Evolutionary conservation across 2,888 invertebrate species (phyloP).

Genomic region (Dolomedes plantarius): DNA sequence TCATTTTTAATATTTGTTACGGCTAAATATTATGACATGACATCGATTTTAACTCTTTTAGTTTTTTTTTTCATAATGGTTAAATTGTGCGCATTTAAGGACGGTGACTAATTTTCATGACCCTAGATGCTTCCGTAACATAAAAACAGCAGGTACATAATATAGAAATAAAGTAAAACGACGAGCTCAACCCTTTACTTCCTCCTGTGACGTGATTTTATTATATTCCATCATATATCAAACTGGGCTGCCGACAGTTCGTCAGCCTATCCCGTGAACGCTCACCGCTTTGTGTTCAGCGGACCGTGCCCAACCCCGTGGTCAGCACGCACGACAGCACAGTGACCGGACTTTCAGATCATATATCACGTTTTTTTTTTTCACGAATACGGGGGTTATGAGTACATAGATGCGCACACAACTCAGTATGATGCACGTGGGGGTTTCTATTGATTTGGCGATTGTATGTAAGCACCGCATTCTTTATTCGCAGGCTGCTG

Average conservation of each 20-base stretch:
- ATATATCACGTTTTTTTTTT: conserved; percentile 35
- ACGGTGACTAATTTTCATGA: too few relatives aligned
- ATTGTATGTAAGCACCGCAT: not conserved
- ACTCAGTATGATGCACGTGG: not conserved
- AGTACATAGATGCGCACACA: not conserved
- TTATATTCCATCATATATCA: conserved; percentile 22
- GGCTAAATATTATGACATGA: too few relatives aligned
- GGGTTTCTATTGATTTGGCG: not conserved
- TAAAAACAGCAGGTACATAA: too few relatives aligned
- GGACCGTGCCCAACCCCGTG: conserved; percentile 27
- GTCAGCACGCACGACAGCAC: conserved; percentile 54
- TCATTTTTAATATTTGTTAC: too few relatives aligned
- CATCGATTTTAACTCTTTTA: too few relatives aligned
- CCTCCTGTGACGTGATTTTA: not conserved
- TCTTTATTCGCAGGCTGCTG: not conserved
- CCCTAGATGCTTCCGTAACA: too few relatives aligned
- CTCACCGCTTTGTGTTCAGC: conserved; percentile 54
- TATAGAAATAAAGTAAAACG: too few relatives aligned
- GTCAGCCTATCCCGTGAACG: conserved; percentile 60
- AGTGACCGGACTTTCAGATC: conserved; percentile 41
- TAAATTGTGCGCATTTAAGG: too few relatives aligned
- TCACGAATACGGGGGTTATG: not conserved
- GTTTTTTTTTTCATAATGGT: too few relatives aligned
- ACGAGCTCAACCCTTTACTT: not conserved
- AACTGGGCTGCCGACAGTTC: conserved; percentile 55